Percentiles rank a stretch among this genome's conserved stretches.
phyloP scores from a whole-genome alignment of 2,888 invertebrate species.

The Netelia fuscicornis region DNA sequence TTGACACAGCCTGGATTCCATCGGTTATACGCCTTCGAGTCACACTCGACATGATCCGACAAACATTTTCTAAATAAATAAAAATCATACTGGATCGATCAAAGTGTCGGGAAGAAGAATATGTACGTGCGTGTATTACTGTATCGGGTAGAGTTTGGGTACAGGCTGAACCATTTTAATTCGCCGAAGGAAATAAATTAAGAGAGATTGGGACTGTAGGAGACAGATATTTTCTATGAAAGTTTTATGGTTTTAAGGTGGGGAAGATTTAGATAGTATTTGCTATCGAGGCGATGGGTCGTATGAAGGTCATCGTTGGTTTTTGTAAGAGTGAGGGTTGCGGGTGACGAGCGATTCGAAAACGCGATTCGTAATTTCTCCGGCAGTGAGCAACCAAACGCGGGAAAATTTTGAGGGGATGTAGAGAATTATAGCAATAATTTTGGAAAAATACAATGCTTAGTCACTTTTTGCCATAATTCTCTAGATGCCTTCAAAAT shows the following conservation, averaged over 20 bases:
- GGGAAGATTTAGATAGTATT: not conserved
- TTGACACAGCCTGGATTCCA: constrained; percentile 17
- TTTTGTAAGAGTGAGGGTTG: too few species aligned
- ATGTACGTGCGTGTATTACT: not conserved
- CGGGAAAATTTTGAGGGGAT: too few species aligned
- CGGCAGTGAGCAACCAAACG: too few species aligned
- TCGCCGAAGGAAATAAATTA: not conserved
- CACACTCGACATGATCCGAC: not conserved
- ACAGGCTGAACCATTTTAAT: too few species aligned
- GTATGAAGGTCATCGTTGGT: too few species aligned
- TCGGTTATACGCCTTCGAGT: constrained; percentile 1
- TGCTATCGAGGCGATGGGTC: too few species aligned
- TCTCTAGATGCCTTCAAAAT: too few species aligned
- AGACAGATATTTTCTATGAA: not conserved
- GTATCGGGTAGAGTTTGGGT: not conserved
- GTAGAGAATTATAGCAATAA: too few species aligned
- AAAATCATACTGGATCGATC: constrained; percentile 44
- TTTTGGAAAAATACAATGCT: too few species aligned
- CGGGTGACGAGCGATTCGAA: too few species aligned
- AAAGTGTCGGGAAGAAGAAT: constrained; percentile 5
- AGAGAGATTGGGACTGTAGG: not conserved
- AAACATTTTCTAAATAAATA: constrained; percentile 44
- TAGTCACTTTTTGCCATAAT: too few species aligned
- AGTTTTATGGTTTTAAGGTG: not conserved
- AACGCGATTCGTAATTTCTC: too few species aligned